phyloP scores from a whole-genome alignment of 2,888 invertebrate species.

The Onchidella celtica region DNA sequence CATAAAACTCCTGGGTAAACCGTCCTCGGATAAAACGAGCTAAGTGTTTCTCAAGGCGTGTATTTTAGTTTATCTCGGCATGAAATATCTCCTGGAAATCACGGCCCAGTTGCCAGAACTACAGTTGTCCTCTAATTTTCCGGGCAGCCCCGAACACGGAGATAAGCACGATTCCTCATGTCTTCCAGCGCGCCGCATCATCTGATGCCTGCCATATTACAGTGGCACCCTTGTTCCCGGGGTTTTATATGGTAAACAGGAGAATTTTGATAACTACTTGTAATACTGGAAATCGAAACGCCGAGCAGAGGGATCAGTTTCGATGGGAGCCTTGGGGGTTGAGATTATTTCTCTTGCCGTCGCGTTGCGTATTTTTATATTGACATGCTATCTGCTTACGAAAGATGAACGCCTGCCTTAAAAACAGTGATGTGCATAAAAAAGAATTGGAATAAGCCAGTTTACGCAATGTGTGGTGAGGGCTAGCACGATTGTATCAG shows the following conservation, averaged over 20 bases:
- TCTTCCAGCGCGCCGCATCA: neutral
- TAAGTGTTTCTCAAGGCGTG: neutral
- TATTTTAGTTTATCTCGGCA: too few relatives aligned
- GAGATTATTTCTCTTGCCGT: neutral
- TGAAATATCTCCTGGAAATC: slow-evolving; percentile 26
- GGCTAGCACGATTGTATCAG: too few relatives aligned
- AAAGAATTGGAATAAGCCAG: too few relatives aligned
- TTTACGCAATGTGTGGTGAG: too few relatives aligned
- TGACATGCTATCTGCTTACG: too few relatives aligned
- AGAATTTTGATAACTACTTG: neutral
- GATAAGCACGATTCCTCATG: slow-evolving; percentile 35
- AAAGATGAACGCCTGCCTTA: too few relatives aligned
- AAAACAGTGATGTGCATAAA: too few relatives aligned
- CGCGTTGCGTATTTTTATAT: too few relatives aligned
- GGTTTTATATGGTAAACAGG: neutral
- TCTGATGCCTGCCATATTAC: neutral
- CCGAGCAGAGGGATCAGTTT: neutral
- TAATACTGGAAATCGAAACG: neutral
- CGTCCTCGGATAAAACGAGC: neutral
- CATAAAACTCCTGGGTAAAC: too few relatives aligned
- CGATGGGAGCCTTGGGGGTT: neutral
- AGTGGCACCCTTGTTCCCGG: slow-evolving; percentile 8
- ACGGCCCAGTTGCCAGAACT: neutral
- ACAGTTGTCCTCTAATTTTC: slow-evolving; percentile 14
- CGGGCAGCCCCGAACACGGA: neutral